Conservation (phyloP, 2,797 vertebrate species). For the Sarcophilus harrisii region DNA sequence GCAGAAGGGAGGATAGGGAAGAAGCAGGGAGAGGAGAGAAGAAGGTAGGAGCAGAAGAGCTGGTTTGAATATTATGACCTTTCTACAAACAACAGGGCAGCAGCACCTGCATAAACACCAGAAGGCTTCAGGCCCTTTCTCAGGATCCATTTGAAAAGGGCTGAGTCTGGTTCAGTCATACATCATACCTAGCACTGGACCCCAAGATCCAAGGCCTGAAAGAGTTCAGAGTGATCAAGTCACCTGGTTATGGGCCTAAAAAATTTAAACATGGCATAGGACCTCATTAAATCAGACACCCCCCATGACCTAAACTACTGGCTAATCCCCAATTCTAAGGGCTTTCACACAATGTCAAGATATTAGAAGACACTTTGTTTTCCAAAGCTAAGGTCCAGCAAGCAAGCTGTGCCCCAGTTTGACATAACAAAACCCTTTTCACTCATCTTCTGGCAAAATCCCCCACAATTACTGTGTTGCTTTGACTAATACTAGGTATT, state of each 20-base stretch:
- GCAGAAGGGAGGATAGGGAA: no score
- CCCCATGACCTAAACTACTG: not conserved
- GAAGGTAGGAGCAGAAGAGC: not conserved
- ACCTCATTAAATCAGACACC: no score
- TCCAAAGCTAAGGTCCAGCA: not conserved
- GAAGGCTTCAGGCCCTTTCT: not conserved
- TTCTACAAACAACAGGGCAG: no score
- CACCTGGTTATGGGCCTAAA: no score
- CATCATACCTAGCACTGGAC: not conserved
- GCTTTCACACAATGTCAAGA: not conserved
- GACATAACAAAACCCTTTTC: no score
- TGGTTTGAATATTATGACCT: not conserved
- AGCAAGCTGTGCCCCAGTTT: no score
- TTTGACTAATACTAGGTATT: no score
- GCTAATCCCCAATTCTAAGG: not conserved
- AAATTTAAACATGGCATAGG: no score
- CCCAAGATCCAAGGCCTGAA: not conserved
- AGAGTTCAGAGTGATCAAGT: not conserved
- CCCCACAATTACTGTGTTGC: not conserved
- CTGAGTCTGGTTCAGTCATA: not conserved
- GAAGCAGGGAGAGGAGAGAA: not conserved
- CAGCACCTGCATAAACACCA: not conserved
- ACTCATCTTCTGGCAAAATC: no score
- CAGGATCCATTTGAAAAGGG: not conserved
- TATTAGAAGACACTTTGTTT: not conserved